Conservation (phyloP, 2,888 invertebrate genomes). For the Drosophila fulvimacula region DNA sequence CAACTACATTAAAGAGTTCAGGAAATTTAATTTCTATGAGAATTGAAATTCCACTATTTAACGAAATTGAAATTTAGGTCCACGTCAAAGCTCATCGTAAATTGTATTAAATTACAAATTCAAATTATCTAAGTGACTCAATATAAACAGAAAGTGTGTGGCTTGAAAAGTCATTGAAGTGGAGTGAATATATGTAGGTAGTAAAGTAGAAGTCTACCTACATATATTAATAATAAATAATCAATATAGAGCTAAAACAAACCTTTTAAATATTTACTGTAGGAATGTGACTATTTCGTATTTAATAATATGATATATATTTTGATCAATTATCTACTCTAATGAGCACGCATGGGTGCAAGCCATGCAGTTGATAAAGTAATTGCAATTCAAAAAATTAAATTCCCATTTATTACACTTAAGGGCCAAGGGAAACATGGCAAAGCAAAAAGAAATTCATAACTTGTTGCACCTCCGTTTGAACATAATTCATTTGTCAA, state of each 20-base stretch:
- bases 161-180: not conserved
- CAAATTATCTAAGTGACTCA: not conserved
- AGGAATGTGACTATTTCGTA: too few species aligned
- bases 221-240: too few species aligned
- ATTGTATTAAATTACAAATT: not conserved
- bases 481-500: conserved; percentile 73
- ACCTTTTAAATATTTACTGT: too few species aligned
- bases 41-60: too few species aligned
- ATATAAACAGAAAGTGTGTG: not conserved
- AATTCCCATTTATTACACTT: conserved; percentile 20
- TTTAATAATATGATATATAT: not conserved
- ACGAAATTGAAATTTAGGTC: too few species aligned
- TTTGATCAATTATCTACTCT: not conserved
- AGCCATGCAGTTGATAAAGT: not conserved
- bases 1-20: not conserved
- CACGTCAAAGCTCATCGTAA: not conserved
- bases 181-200: not conserved
- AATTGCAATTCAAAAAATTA: conserved; percentile 14
- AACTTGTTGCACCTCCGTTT: conserved; percentile 69
- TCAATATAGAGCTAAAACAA: not conserved
- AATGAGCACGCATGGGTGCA: not conserved
- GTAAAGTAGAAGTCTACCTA: not conserved
- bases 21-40: not conserved
- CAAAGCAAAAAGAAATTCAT: conserved; percentile 27
- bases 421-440: not conserved